Base-by-base conservation (phyloP, 1,140 invertebrate genomes). In the Calliopsis andreniformis region DNA sequence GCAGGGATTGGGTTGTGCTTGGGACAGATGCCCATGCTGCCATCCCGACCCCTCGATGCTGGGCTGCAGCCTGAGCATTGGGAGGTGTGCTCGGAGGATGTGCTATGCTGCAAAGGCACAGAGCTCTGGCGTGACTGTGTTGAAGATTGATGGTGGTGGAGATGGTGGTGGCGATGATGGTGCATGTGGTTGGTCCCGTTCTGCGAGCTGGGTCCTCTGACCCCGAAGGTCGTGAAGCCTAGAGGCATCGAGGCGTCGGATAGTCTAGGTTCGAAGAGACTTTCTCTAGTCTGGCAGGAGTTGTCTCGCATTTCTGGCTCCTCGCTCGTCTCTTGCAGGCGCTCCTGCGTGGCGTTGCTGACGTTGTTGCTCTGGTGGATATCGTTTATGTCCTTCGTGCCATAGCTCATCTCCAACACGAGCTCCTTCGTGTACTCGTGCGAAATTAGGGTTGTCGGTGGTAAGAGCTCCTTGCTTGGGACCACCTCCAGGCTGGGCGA, bases 281-380 rank as follows among this genome's bases (percentile, higher is more conserved):
- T 96, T 85, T 96, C 96, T 45, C 95, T 92, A 0, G 96, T 97
- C 87, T 97, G 96, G 86, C 96, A 96, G 3, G 95, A 95, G 64
- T 94, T 96, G 86, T 97, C 96, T 71, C 95, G 94, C 90, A 95
- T 96, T 84, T 96, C 95, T 2, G 89, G 91, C 62, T 92, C 91
- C 14, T 93, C 93, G 53, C 78, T 91, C 2, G 93, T 90, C 68
- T 93, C 92, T 63, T 93, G 92, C 3, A 93, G 88, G 82, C 69
- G 89, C 79, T 91, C 94, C 89, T 81, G 93, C 55, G 83, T 94
- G 76, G 83, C 93, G 72, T 92, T 92, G 56, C 88, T 92, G 14
- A 90, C 87, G 42, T 92, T 92, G 63, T 92, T 92, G 64, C 90
- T 92, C 43, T 92, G 92, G 53, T 92, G 92, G 39, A 91, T 92